These are phyloP conservation scores for Oncopodura yosiiana DNA, from an alignment of 1,140 invertebrate species.

Conservation along the genomic window DNA sequence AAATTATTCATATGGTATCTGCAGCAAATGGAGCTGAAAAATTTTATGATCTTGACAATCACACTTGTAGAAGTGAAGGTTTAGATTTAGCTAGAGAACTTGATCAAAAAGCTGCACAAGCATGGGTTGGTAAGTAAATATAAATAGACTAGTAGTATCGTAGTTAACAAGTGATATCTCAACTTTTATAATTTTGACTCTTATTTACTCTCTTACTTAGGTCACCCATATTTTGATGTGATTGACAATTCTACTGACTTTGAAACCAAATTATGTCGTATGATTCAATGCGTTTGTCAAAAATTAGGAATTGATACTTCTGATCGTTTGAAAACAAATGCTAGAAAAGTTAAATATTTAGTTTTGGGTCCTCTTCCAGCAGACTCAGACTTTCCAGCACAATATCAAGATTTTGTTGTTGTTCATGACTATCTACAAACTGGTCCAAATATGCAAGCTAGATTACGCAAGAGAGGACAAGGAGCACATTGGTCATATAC, in stretches of 20 bases:
- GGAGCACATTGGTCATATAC: conserved; percentile 52
- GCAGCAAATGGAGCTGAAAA: conserved; percentile 96
- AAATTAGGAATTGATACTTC: conserved; percentile 88
- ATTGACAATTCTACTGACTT: conserved; percentile 97
- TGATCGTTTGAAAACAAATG: conserved; percentile 78
- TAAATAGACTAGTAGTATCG: background rate
- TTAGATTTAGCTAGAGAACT: conserved; percentile 73
- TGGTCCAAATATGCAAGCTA: conserved; percentile 75
- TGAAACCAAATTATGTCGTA: conserved; percentile 89
- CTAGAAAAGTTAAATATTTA: conserved; percentile 87
- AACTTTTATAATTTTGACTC: too few species aligned
- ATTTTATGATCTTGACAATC: conserved; percentile 87
- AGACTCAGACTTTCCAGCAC: conserved; percentile 65
- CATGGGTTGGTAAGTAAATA: conserved; percentile 67
- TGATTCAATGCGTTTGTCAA: conserved; percentile 85
- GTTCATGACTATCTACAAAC: conserved; percentile 95
- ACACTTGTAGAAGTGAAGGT: conserved; percentile 78
- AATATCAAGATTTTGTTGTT: conserved; percentile 92
- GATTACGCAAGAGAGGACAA: conserved; percentile 87
- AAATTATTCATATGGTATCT: conserved; percentile 88
- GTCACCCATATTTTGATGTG: conserved; percentile 96
- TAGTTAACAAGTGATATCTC: background rate
- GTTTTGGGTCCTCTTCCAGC: conserved; percentile 60
- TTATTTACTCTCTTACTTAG: too few species aligned
- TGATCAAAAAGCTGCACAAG: conserved; percentile 81